Evolutionary conservation across 2,888 invertebrate genomes (phyloP).

Genomic region (Polylopha cassiicola): DNA sequence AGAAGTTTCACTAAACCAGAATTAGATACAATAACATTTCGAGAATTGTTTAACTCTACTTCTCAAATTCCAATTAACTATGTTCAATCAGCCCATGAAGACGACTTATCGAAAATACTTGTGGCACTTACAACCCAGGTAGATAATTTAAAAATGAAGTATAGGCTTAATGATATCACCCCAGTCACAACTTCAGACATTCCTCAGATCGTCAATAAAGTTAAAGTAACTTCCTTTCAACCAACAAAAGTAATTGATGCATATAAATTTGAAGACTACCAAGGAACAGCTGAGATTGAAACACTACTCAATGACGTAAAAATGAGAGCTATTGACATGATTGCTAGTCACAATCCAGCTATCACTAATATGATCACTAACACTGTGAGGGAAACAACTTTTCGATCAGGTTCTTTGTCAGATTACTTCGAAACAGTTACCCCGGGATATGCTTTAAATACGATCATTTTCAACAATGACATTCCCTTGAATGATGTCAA

Average conservation of each 20-base stretch:
- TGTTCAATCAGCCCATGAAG: too few species aligned
- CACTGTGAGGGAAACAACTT: slow-evolving; percentile 41
- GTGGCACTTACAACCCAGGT: too few species aligned
- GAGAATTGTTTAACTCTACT: too few species aligned
- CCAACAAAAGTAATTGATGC: neutral
- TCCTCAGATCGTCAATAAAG: too few species aligned
- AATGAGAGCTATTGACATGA: slow-evolving; percentile 38
- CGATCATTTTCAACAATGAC: slow-evolving; percentile 25
- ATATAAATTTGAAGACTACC: slow-evolving; percentile 6
- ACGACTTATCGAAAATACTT: too few species aligned
- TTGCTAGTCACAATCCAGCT: slow-evolving; percentile 36
- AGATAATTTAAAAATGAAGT: too few species aligned
- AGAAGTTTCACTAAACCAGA: too few species aligned
- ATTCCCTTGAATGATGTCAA: slow-evolving; percentile 13
- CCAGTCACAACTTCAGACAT: too few species aligned
- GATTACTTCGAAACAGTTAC: slow-evolving; percentile 22
- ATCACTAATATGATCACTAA: slow-evolving; percentile 37
- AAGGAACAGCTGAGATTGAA: slow-evolving; percentile 46
- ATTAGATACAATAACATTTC: neutral
- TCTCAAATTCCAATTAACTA: too few species aligned
- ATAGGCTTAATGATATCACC: too few species aligned
- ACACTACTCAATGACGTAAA: slow-evolving; percentile 47
- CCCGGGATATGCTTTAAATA: slow-evolving; percentile 22
- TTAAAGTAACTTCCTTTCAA: too few species aligned
- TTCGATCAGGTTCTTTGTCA: slow-evolving; percentile 32